Evolutionary conservation across 2,888 invertebrate genomes (phyloP), one percentile per base, ranked within the genome.

Genomic region (Pristionchus entomophagus): DNA sequence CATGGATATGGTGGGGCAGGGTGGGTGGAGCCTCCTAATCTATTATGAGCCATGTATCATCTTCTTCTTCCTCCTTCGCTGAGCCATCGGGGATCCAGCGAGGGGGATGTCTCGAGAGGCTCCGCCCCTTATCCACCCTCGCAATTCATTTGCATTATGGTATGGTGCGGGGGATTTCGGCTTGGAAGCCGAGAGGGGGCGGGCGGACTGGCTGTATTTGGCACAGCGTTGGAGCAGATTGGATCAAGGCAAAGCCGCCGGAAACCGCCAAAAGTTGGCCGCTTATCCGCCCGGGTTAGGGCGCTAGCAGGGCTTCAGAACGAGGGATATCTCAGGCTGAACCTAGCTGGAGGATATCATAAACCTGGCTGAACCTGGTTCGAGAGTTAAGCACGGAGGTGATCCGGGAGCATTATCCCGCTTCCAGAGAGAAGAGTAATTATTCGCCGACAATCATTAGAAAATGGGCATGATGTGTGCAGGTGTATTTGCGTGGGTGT

Each of bases 41-140:
- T 65, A 65, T 65, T 65, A 65, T 65, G 35, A 65, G 65, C 6
- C 65, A 32, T 65, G 59, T 59, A 59, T 59, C 59, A 59, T 59
- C 59, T 59, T n/a, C n/a, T 45, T 6, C 45, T 14, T 65, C 65
- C 32, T 65, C 35, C 65, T 35, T 65, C 65, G 22, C 62, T 3
- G 12, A 6, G n/a, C 3, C 26, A 59, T 65, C 35, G 35, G 19
- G 65, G 6, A 35, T 65, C 35, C 65, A 65, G 65, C 29, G 62
- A 32, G 19, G 5, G 19, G 22, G 8, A 5, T 45, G 45, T 45
- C 14, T 10, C 8, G 45, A 45, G 12, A 59, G 29, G 59, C 35
- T 35, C 65, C 65, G 35, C 65, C 65, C 65, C 35, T 38, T 65
- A 17, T 19, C 35, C 65, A 65, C 65, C 65, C 65, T 65, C 65